Base-by-base conservation (phyloP, 2,888 invertebrate genomes). In the Uropetala carovei region DNA sequence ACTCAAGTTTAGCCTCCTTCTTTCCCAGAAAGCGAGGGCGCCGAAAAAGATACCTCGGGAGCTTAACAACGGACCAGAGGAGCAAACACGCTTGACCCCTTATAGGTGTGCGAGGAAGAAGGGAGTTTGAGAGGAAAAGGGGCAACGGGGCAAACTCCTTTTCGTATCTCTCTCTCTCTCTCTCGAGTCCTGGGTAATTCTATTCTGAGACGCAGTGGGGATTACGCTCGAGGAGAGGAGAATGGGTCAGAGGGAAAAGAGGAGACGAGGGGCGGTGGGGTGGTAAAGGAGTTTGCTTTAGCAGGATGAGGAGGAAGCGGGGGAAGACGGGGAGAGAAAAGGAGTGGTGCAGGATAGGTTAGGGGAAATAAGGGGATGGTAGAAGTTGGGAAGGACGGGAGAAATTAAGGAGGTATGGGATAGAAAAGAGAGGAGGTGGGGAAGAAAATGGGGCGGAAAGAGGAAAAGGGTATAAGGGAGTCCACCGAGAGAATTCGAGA, bases 31-130 rank as follows among this genome's bases (percentile, higher is more conserved):
- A 22, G 27, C 75, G 68, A n/a, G 10, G 68, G 75, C 75, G 14
- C 75, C 75, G 27, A 43, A 27, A 75, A 75, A 75, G 75, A 75
- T 75, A 22, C 75, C 75, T 75, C 75, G 22, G 75, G 75, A 75
- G 75, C 75, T 75, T 75, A 75, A 75, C 75, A 75, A 75, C 27
- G 75, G 75, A 18, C 22, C 75, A 27, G 27, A 22, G 22, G 75
- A 18, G 75, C 75, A 27, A 75, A 75, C 75, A 75, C 75, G 75
- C 75, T 75, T 75, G 75, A 75, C 75, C 75, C 75, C 27, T 75
- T 75, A 75, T 75, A 75, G 27, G 68, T 22, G 68, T 22, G 68
- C n/a, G 22, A 75, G 75, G 75, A 75, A 75, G 64, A 16, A 64
- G 18, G 64, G 43, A 43, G 43, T 43, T 43, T 43, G 43, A 43